Evolutionary conservation across 1,140 invertebrate genomes (phyloP), one percentile per base, ranked within the genome.

Genomic region (Aporrectodea caliginosa): DNA sequence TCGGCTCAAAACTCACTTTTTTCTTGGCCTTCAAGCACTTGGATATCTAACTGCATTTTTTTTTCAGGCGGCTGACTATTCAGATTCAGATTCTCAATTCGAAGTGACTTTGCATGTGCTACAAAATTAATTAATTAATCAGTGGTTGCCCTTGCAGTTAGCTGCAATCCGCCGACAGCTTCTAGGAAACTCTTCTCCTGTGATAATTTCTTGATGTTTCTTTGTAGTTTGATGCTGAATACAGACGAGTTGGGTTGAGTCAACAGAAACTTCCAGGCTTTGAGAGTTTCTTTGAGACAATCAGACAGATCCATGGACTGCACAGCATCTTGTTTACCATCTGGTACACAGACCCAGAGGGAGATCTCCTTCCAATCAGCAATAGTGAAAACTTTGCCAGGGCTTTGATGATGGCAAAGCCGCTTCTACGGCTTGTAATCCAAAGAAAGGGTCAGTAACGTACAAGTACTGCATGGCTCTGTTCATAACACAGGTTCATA

Each of bases 341-440:
- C 78, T 96, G 93, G 75, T 99, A 99, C 86, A 98, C 95, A 2
- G 97, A 98, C 90, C 95, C 94, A 16, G 95, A 98, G 88, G 96
- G 96, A 70, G 97, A 99, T 89, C 90, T 98, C 72, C 89, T 99
- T 82, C 98, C 98, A 0, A 99, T 99, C 83, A 99, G 98, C 87
- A 99, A 99, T 90, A 95, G 99, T 89, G 97, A 98, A 85, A 98
- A 98, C 89, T 92, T 96, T 80, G 92, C 92, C 22, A 91, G 94
- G 85, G 96, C 97, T 0, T 86, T 98, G 1, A 90, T 93, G 75
- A 94, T 93, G 80, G 93, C 95, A 0, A 92, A 93, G 85, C 94
- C 95, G 0, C 86, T 97, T 16, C 90, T 99, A n/a, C 92, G 95
- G 86, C 91, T 98, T 83, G 93, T 96, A 81, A 92, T 98, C 81